phyloP scores from a whole-genome alignment of 2,797 vertebrate species.

The Poeciliopsis presidionis region DNA sequence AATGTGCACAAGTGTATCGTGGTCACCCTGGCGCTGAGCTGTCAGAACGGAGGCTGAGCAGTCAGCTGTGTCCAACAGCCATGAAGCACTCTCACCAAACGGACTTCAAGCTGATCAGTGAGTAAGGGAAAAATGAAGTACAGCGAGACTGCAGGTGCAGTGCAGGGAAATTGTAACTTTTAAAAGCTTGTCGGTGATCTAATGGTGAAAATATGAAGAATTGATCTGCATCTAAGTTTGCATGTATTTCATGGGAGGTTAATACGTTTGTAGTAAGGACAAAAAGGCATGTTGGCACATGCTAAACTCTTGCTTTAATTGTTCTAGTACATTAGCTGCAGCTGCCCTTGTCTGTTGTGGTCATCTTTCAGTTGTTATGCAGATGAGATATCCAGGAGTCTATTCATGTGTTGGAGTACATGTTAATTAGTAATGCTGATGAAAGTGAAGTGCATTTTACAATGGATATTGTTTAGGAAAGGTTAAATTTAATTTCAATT shows the following conservation, averaged over 20 bases:
- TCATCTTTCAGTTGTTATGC: conserved; percentile 1
- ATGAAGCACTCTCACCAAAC: conserved; percentile 80
- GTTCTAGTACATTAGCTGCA: neutral
- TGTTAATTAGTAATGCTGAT: neutral
- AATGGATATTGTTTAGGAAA: neutral
- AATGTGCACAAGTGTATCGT: conserved; percentile 82
- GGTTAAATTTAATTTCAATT: neutral
- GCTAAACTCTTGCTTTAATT: neutral
- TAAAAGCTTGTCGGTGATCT: conserved; percentile 3
- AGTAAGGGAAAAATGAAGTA: conserved; percentile 68
- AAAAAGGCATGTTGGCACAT: neutral
- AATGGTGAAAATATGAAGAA: neutral
- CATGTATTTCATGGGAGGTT: neutral
- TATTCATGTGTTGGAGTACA: neutral
- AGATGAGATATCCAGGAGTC: neutral
- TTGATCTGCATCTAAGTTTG: neutral
- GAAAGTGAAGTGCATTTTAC: neutral
- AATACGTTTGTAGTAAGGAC: neutral
- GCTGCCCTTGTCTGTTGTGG: neutral
- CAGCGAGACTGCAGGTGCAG: conserved; percentile 19
- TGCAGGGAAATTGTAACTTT: conserved; percentile 1
- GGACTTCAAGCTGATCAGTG: conserved; percentile 84
- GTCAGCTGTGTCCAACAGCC: conserved; percentile 52
- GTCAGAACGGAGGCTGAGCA: conserved; percentile 60
- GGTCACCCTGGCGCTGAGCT: conserved; percentile 59